Conservation (phyloP, 2,113 vertebrate species). For the Agelaius phoeniceus region DNA sequence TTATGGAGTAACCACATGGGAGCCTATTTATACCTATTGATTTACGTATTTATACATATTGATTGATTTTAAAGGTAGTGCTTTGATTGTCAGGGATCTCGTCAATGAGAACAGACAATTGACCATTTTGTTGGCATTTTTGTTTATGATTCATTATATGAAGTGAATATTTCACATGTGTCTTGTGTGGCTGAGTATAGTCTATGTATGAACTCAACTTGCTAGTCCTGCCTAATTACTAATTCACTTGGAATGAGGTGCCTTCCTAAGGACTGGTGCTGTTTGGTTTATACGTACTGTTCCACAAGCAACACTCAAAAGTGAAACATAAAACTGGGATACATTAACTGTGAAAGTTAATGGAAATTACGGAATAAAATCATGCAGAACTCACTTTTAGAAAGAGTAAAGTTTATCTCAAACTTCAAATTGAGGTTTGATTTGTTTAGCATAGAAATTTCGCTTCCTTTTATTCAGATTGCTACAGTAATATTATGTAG, state of each 20-base stretch:
- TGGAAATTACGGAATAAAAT: neutral
- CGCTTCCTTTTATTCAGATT: neutral
- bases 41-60: neutral
- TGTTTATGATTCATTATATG: neutral
- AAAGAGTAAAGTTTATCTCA: neutral
- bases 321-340: neutral
- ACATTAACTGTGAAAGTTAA: neutral
- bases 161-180: neutral
- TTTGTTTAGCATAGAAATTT: neutral
- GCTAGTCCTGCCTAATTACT: neutral
- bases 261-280: no score
- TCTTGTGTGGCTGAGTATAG: accelerated
- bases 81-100: neutral
- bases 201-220: accelerated
- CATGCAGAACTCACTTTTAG: neutral
- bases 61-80: neutral
- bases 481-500: neutral
- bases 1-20: neutral
- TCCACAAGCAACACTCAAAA: neutral
- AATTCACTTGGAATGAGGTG: no score
- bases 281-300: neutral
- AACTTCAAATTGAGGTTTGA: neutral
- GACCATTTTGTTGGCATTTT: neutral
- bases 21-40: neutral
- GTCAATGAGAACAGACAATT: neutral